A percentile compares a stretch with the other conserved stretches of the same genome.
Evolutionary conservation across 1,140 invertebrate species (phyloP).

Genomic region (Zophobas atratus): DNA sequence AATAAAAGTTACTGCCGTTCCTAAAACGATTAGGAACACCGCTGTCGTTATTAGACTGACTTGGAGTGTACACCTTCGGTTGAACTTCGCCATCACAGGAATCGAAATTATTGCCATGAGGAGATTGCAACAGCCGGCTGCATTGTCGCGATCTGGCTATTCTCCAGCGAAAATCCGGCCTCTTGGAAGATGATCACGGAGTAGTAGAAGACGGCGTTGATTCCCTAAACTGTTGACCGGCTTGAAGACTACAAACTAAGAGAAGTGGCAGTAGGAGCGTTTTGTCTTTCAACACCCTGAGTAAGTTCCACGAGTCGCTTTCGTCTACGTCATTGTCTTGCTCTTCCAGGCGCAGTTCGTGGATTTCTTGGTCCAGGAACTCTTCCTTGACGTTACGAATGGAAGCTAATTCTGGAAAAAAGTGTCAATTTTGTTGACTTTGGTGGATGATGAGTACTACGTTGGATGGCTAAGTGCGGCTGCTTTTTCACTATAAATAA

Average conservation of each 20-base stretch:
- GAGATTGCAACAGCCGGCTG: constrained; percentile 81
- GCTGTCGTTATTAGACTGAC: constrained; percentile 71
- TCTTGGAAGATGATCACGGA: constrained; percentile 80
- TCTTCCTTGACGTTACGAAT: constrained; percentile 69
- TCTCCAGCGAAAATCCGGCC: constrained; percentile 73
- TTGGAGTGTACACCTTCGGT: constrained; percentile 69
- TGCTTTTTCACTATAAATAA: constrained; percentile 80
- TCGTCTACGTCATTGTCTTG: constrained; percentile 63
- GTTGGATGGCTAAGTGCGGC: constrained; percentile 74
- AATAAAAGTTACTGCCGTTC: constrained; percentile 72
- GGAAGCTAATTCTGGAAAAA: constrained; percentile 70
- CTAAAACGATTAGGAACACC: constrained; percentile 72
- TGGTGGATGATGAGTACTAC: constrained; percentile 66
- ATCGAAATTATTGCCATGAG: constrained; percentile 72
- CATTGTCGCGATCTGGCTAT: constrained; percentile 79
- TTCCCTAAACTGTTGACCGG: constrained; percentile 90
- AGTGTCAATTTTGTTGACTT: constrained; percentile 8
- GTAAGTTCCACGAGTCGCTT: constrained; percentile 70
- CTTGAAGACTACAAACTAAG: constrained; percentile 82
- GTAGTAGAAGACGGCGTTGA: constrained; percentile 92
- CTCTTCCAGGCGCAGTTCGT: constrained; percentile 66
- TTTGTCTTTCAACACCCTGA: constrained; percentile 71
- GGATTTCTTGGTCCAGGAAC: constrained; percentile 69
- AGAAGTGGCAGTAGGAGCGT: constrained; percentile 78
- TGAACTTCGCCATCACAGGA: constrained; percentile 45